Base-by-base conservation (phyloP, 2,797 vertebrate genomes). In the Chiloscyllium punctatum region DNA sequence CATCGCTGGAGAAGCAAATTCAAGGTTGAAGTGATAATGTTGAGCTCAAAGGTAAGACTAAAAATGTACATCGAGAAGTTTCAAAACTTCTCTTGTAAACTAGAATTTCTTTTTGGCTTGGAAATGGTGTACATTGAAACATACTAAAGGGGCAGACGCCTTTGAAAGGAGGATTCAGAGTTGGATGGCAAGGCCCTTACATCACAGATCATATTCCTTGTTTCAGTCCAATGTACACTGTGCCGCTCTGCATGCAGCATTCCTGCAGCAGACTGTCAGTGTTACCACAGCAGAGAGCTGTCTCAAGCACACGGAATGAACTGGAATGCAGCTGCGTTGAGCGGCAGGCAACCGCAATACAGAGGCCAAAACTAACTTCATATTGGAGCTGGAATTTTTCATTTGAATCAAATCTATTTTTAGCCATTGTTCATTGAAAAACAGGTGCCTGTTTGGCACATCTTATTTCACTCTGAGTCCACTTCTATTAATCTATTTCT, bases 141-240 rank as follows among this genome's bases (percentile, higher is more conserved):
- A 92, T 13, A 13, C n/a, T 69, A 66, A 74, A 27, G 62, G 62
- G 90, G n/a, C 62, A 42, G 21, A 5, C 3, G 18, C 37, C 16
- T 37, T 92, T 68, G 23, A n/a, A 66, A 92, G 66, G 13, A 66
- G 69, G 90, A 42, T n/a, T 18, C 30, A 27, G n/a, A 42, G 23
- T 92, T 92, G 90, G 68, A 69, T 27, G 66, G 90, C 90, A 69
- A 92, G 69, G 21, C 13, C 37, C 66, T 69, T 37, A 68, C 90
- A 69, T 69, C 90, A 69, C 21, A 92, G 90, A 69, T 92, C 90
- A 69, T 92, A 92, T 92, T 92, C 66, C n/a, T 11, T 42, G 90
- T 92, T 69, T 92, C 90, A 69, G 90, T 92, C 90, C 90, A 92
- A 92, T 92, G 66, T 92, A 92, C 62, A 69, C 66, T 69, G n/a